phyloP scores from a whole-genome alignment of 2,888 invertebrate genomes.

The Hemicrepidius hirtus region DNA sequence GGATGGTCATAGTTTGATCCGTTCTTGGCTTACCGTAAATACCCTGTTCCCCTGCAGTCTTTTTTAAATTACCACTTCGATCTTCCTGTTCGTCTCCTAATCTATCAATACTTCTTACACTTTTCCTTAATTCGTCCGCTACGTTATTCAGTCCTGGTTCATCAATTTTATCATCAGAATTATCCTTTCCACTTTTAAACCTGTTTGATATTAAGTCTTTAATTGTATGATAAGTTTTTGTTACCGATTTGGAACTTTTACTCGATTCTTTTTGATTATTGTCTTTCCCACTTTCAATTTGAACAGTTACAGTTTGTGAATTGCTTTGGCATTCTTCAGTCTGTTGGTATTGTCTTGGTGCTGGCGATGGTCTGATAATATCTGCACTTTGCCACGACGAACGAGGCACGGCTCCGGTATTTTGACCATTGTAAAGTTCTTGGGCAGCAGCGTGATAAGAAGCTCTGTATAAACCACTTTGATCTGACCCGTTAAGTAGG shows the following conservation, averaged over 20 bases:
- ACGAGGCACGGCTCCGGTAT: slow-evolving; percentile 69
- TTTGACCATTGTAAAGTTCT: slow-evolving; percentile 70
- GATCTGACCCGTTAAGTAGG: slow-evolving; percentile 73
- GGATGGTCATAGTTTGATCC: slow-evolving; percentile 67
- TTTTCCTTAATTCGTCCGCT: slow-evolving; percentile 75
- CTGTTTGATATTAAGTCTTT: slow-evolving; percentile 89
- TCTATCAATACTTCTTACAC: slow-evolving; percentile 54
- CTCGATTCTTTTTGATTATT: slow-evolving; percentile 74
- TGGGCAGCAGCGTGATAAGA: slow-evolving; percentile 75
- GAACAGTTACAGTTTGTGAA: slow-evolving; percentile 74
- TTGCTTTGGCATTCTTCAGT: slow-evolving; percentile 62
- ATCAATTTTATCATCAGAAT: slow-evolving; percentile 76
- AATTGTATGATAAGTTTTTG: slow-evolving; percentile 87
- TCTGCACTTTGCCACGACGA: slow-evolving; percentile 68
- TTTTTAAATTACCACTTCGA: slow-evolving; percentile 64
- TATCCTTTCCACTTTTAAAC: slow-evolving; percentile 80
- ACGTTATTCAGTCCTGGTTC: slow-evolving; percentile 77
- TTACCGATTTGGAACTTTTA: slow-evolving; percentile 80
- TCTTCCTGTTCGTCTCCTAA: slow-evolving; percentile 72
- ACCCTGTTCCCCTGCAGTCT: slow-evolving; percentile 74
- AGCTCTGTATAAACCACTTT: slow-evolving; percentile 74
- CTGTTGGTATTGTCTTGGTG: slow-evolving; percentile 66
- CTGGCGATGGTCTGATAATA: slow-evolving; percentile 45
- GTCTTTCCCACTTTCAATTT: slow-evolving; percentile 78
- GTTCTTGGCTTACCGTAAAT: slow-evolving; percentile 78